Percentiles rank a stretch among this genome's conserved stretches.
Conservation (phyloP, 2,888 invertebrate species). For the Cryptocephalus moraei region DNA sequence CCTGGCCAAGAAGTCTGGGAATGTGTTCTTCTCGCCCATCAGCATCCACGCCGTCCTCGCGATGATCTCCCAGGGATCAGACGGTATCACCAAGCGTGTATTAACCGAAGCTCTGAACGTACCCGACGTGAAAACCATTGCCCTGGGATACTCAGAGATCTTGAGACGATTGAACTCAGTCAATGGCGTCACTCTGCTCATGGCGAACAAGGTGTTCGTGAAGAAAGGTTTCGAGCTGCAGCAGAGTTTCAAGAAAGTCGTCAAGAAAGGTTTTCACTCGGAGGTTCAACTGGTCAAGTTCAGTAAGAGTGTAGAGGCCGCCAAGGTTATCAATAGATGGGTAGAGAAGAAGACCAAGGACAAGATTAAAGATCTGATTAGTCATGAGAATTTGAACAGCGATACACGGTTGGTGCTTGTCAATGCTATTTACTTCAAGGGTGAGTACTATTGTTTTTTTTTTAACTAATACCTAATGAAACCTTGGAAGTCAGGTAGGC, state of each 20-base stretch:
- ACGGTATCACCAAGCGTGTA: conserved; percentile 27
- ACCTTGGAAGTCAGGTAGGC: no score
- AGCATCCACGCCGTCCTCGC: conserved; percentile 36
- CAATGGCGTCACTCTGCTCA: conserved; percentile 47
- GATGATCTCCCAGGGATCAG: conserved; percentile 34
- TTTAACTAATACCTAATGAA: no score
- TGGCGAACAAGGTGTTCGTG: conserved; percentile 62
- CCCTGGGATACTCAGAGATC: conserved; percentile 22
- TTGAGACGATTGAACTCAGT: conserved; percentile 29
- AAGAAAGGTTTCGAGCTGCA: conserved; percentile 44
- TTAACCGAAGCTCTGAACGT: conserved; percentile 26
- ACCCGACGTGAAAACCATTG: conserved; percentile 19
- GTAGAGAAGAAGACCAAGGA: conserved; percentile 68
- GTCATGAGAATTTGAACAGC: conserved; percentile 42
- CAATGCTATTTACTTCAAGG: conserved; percentile 80
- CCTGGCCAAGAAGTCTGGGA: conserved; percentile 24
- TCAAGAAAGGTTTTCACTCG: conserved; percentile 52
- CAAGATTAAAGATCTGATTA: conserved; percentile 69
- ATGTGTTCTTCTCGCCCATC: conserved; percentile 37
- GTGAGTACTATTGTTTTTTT: conserved; percentile 19
- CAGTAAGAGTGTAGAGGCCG: conserved; percentile 37
- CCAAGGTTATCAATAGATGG: conserved; percentile 67
- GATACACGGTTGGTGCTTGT: conserved; percentile 62
- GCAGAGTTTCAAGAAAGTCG: conserved; percentile 45
- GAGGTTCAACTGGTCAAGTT: conserved; percentile 57